Evolutionary conservation across 2,113 vertebrate species (phyloP).

Genomic region (Chloebia gouldiae): DNA sequence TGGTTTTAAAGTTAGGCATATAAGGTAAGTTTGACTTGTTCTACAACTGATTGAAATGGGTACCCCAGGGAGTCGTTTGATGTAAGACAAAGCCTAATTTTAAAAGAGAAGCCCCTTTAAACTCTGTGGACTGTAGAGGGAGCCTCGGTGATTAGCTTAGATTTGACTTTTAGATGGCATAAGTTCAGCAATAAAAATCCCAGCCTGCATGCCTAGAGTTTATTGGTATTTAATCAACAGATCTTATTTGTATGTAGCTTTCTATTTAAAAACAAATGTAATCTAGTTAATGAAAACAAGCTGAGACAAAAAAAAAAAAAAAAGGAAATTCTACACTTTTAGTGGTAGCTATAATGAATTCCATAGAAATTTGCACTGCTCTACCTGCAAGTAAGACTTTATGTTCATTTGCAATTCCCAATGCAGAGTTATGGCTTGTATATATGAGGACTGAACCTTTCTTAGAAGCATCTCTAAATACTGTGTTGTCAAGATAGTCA

Average conservation of each 20-base stretch:
- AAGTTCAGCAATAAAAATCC: background rate
- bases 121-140: background rate
- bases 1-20: background rate
- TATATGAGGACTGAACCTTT: background rate
- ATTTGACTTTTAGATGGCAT: background rate
- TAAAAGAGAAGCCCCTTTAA: background rate
- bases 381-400: background rate
- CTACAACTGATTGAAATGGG: background rate
- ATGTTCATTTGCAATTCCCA: background rate
- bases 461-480: background rate
- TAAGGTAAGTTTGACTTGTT: background rate
- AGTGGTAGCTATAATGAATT: background rate
- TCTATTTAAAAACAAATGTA: slow-evolving; percentile 12
- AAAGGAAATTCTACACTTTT: background rate
- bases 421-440: background rate
- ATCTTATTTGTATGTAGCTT: background rate
- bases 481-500: background rate
- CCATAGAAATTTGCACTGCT: background rate
- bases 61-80: background rate
- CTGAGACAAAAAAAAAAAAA: background rate
- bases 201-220: background rate
- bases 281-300: background rate
- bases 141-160: background rate
- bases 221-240: slow-evolving; percentile 6
- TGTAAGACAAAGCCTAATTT: background rate